These are phyloP conservation scores for Apostichopus parvimensis DNA, from an alignment of 35 echinoderm and acorn worm genomes.

Conservation along the genomic window DNA sequence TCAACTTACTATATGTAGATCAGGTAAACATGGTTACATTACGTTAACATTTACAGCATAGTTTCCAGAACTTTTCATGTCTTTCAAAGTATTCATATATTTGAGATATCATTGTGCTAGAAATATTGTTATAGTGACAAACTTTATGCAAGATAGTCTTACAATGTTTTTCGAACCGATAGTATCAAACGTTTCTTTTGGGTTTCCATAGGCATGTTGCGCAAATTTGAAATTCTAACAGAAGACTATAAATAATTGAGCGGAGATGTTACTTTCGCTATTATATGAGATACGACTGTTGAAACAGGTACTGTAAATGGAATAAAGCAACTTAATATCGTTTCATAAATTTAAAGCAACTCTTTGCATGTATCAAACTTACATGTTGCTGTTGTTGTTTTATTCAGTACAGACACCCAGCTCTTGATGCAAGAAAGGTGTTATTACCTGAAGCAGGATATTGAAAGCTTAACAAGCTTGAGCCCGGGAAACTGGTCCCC, in stretches of 20 bases:
- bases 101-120: too few species aligned
- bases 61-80: too few species aligned
- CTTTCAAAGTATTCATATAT: too few species aligned
- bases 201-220: too few species aligned
- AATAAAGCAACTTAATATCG: not conserved
- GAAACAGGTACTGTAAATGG: not conserved
- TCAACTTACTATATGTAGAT: too few species aligned
- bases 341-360: not conserved
- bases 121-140: too few species aligned
- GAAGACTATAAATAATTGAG: not conserved
- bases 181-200: too few species aligned
- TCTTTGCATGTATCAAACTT: not conserved
- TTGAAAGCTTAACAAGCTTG: slow-evolving; percentile 35
- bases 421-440: slow-evolving; percentile 7
- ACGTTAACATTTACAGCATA: too few species aligned
- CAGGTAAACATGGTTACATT: too few species aligned
- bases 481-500: not conserved
- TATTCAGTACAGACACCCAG: slow-evolving; percentile 21
- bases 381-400: not conserved
- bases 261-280: not conserved
- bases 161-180: too few species aligned
- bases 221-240: not conserved
- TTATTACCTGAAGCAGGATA: not conserved
- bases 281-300: not conserved
- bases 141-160: too few species aligned